Percentiles rank a stretch among this genome's conserved stretches.
These are phyloP conservation scores for Acrossocheilus wenchowensis DNA, from an alignment of 2,797 vertebrate genomes.

Conservation along the genomic window DNA sequence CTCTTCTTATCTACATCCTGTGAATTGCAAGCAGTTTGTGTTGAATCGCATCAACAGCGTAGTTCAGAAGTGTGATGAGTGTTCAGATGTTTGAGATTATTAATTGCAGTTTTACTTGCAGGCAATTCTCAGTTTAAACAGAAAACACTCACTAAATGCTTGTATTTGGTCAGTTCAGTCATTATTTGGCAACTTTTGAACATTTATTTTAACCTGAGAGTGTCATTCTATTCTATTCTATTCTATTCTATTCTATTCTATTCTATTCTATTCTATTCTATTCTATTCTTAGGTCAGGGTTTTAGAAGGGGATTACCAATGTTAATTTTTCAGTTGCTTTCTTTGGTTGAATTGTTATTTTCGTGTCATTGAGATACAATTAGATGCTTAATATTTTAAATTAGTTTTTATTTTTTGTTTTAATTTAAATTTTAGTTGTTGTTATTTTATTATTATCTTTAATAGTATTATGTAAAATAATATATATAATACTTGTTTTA, in stretches of 20 bases:
- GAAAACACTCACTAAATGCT: not conserved
- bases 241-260: not conserved
- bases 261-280: not conserved
- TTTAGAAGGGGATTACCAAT: too few species aligned
- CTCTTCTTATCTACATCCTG: not conserved
- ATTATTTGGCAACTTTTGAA: not conserved
- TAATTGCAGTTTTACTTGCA: not conserved
- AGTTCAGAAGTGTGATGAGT: not conserved
- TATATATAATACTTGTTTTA: too few species aligned
- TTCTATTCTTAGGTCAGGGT: too few species aligned
- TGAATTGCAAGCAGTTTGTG: not conserved
- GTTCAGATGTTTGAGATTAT: not conserved
- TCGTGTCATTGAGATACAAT: too few species aligned
- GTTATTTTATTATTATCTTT: too few species aligned
- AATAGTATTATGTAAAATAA: too few species aligned
- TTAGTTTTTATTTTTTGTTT: too few species aligned
- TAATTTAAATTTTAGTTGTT: too few species aligned
- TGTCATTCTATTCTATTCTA: not conserved
- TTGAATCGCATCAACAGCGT: not conserved
- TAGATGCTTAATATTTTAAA: too few species aligned
- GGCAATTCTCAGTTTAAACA: not conserved
- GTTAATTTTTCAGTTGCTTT: too few species aligned
- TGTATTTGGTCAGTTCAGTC: not conserved
- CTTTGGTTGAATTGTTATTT: too few species aligned
- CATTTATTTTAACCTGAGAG: not conserved